phyloP scores from a whole-genome alignment of 2,113 vertebrate genomes.

The Prinia subflava region DNA sequence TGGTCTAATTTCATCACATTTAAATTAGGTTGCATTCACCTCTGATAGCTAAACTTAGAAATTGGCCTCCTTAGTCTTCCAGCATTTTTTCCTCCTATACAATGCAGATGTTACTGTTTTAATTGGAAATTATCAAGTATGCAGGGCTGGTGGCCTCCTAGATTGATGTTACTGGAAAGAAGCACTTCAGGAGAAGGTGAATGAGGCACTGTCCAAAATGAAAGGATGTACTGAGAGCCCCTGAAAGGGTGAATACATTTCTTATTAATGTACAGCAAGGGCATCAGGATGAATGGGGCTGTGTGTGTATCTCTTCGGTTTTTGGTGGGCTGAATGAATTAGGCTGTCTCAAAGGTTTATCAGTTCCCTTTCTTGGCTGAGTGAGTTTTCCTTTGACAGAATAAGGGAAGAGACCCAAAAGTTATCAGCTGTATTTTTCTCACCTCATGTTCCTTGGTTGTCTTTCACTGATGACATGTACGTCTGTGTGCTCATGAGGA shows the following conservation, averaged over 20 bases:
- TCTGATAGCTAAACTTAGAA: conserved; percentile 45
- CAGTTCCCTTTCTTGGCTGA: conserved; percentile 11
- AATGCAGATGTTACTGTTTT: not conserved
- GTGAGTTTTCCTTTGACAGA: not conserved
- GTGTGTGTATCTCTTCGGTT: not conserved
- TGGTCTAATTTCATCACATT: conserved; percentile 28
- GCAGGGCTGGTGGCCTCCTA: not conserved
- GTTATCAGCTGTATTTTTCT: not conserved
- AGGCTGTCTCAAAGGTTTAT: conserved; percentile 34
- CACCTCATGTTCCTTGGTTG: not conserved
- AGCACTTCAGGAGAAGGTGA: conserved; percentile 39
- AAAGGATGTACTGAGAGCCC: conserved; percentile 7
- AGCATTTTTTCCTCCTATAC: not conserved
- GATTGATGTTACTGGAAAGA: not conserved
- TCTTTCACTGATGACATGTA: not conserved
- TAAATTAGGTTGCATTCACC: conserved; percentile 55
- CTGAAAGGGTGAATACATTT: conserved; percentile 43
- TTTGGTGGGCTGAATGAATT: conserved; percentile 23
- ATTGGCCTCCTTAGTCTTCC: conserved; percentile 43
- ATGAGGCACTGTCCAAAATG: conserved; percentile 38
- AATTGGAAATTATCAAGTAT: conserved; percentile 7
- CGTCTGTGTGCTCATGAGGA: not conserved
- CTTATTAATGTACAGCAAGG: conserved; percentile 6
- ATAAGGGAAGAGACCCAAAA: not conserved
- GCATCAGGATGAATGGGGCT: conserved; percentile 28